Evolutionary conservation across 2,113 vertebrate species (phyloP).

Genomic region (Anhinga anhinga): DNA sequence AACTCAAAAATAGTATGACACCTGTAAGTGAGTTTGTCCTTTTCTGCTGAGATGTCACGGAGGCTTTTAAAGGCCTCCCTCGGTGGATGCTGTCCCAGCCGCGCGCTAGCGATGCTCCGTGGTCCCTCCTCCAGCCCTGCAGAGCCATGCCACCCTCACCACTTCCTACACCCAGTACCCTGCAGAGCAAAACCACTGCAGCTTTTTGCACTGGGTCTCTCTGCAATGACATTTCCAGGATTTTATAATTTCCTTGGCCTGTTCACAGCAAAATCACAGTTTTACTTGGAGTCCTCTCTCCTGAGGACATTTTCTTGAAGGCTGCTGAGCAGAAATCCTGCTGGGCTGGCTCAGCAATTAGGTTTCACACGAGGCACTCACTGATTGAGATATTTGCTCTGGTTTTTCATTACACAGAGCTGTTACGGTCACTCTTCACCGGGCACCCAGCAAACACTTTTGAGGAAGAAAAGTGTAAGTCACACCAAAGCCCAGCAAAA

Average conservation of each 20-base stretch:
- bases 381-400: neutral
- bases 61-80: neutral
- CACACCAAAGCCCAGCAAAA: neutral
- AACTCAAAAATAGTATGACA: neutral
- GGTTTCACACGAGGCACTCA: neutral
- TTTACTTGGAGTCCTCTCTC: neutral
- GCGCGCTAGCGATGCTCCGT: rapidly evolving
- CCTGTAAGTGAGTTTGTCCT: neutral
- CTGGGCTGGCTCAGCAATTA: neutral
- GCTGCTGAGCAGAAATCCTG: neutral
- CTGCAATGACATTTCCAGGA: neutral
- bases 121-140: neutral
- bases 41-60: rapidly evolving
- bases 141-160: neutral
- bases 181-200: neutral
- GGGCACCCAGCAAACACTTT: neutral
- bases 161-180: neutral
- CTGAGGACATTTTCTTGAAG: neutral
- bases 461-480: neutral
- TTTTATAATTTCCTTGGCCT: neutral
- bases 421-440: neutral
- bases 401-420: neutral
- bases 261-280: neutral
- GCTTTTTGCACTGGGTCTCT: neutral
- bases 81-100: neutral